Percentiles rank a stretch among this genome's conserved stretches.
phyloP scores from a whole-genome alignment of 1,140 invertebrate genomes.

The Listronotus oregonensis region DNA sequence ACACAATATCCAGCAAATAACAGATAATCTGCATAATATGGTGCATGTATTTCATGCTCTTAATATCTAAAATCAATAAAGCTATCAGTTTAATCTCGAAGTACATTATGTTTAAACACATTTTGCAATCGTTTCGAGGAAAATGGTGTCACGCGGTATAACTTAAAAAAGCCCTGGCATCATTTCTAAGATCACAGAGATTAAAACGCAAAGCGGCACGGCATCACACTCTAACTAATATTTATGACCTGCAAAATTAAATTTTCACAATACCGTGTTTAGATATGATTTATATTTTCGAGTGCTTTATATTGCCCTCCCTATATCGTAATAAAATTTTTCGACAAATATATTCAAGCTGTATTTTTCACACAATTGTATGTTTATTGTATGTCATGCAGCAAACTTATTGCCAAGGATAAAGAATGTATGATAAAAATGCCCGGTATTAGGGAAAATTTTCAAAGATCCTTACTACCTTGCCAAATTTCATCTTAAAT shows the following conservation, averaged over 20 bases:
- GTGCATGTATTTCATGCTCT: constrained; percentile 8
- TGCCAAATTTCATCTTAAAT: too few relatives aligned
- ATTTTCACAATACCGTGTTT: constrained; percentile 31
- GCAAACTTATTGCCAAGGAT: constrained; percentile 23
- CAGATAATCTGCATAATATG: constrained; percentile 14
- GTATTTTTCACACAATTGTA: constrained; percentile 17
- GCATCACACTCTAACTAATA: constrained; percentile 25
- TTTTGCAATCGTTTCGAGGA: constrained; percentile 3
- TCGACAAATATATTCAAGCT: constrained; percentile 13
- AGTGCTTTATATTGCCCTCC: constrained; percentile 21
- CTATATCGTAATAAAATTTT: constrained; percentile 25
- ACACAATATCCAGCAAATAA: constrained; percentile 5
- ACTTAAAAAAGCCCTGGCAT: background rate
- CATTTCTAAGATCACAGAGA: background rate
- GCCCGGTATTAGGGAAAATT: too few relatives aligned
- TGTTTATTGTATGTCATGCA: constrained; percentile 15
- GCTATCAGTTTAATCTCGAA: background rate
- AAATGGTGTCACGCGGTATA: constrained; percentile 3
- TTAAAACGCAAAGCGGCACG: background rate
- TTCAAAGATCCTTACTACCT: too few relatives aligned
- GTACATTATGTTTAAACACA: background rate
- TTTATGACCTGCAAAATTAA: constrained; percentile 34
- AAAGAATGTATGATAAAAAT: too few relatives aligned
- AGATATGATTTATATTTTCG: constrained; percentile 33
- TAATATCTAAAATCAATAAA: constrained; percentile 20